Conservation (phyloP, 2,113 vertebrate genomes). For the Charadrius vociferus region DNA sequence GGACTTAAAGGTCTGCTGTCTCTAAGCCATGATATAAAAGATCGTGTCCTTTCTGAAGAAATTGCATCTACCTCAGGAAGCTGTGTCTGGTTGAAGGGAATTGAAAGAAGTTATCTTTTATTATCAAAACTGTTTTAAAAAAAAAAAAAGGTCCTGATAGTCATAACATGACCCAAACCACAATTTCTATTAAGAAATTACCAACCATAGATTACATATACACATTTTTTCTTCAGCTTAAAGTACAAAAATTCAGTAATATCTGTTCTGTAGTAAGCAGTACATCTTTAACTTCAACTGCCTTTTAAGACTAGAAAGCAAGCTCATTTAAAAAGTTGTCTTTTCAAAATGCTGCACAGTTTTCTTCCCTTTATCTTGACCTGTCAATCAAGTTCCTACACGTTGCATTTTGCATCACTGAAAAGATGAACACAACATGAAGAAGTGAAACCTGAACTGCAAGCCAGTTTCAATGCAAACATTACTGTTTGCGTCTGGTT, state of each 20-base stretch:
- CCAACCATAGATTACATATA: background rate
- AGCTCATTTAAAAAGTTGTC: background rate
- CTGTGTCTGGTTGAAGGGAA: conserved; percentile 78
- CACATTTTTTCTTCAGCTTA: background rate
- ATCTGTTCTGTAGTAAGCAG: background rate
- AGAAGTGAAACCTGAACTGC: background rate
- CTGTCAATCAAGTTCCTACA: background rate
- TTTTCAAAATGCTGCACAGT: background rate
- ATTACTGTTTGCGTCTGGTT: background rate
- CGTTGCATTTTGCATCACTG: background rate
- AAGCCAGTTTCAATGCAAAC: background rate
- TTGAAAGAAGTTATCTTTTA: background rate
- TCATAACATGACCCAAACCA: background rate
- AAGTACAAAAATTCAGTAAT: background rate
- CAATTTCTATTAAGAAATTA: background rate
- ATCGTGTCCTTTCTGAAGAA: conserved; percentile 86
- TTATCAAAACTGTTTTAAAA: background rate
- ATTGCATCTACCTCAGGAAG: conserved; percentile 89
- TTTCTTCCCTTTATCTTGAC: background rate
- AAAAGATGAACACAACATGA: background rate
- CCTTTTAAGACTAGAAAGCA: background rate
- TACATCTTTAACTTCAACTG: background rate
- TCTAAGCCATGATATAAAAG: conserved; percentile 93
- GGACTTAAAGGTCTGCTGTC: conserved; percentile 86
- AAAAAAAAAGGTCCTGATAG: background rate